Evolutionary conservation across 2,113 vertebrate genomes (phyloP).

Genomic region (Trichechus manatus): DNA sequence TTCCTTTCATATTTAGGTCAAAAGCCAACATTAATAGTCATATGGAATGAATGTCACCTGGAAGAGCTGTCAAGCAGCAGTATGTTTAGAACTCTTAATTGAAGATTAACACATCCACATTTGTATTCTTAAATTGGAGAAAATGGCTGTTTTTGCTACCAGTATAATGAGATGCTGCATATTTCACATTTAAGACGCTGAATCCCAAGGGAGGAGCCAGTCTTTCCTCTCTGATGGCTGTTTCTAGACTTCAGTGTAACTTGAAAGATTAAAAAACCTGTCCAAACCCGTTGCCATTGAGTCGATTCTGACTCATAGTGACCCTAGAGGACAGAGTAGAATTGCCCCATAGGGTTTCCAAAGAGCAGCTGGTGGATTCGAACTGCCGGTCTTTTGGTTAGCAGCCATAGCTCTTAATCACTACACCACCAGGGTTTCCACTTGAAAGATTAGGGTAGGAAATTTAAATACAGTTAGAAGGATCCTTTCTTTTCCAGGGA

Average conservation of each 20-base stretch:
- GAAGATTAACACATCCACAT: constrained; percentile 62
- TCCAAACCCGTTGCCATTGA: too few relatives aligned
- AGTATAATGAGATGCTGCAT: not conserved
- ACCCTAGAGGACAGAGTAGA: too few relatives aligned
- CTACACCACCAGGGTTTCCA: not conserved
- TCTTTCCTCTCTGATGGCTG: not conserved
- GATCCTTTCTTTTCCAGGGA: not conserved
- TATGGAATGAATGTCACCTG: constrained; percentile 9
- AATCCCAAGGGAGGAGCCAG: constrained; percentile 14
- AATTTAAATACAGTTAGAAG: constrained; percentile 8
- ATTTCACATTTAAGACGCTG: constrained; percentile 19
- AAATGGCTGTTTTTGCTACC: constrained; percentile 37
- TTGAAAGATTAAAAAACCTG: not conserved
- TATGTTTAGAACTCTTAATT: constrained; percentile 52
- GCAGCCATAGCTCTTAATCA: too few relatives aligned
- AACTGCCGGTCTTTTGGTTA: too few relatives aligned
- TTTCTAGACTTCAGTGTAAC: constrained; percentile 28
- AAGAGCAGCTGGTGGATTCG: too few relatives aligned
- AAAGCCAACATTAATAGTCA: constrained; percentile 56
- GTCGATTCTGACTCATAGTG: too few relatives aligned
- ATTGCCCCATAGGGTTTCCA: too few relatives aligned
- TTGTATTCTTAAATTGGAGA: constrained; percentile 60
- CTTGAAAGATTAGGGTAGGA: constrained; percentile 30
- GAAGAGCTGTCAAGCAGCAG: constrained; percentile 60
- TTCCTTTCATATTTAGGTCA: constrained; percentile 56